These are phyloP conservation scores for Drosophila cognata DNA, from an alignment of 2,888 invertebrate species.

Conservation along the genomic window DNA sequence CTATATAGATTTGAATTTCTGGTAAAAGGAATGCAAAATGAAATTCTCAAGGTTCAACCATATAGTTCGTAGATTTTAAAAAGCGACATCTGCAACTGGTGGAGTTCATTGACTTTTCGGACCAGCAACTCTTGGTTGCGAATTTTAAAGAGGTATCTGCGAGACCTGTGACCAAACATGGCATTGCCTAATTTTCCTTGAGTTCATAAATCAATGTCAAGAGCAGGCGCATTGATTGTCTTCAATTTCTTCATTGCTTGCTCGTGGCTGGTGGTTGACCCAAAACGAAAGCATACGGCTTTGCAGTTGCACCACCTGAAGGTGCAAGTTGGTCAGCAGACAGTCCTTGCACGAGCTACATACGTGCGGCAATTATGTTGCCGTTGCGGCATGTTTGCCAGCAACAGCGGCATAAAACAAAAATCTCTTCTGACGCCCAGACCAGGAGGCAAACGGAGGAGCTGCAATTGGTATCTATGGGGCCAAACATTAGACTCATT, in stretches of 20 bases:
- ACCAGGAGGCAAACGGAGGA: constrained; percentile 14
- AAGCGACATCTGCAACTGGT: constrained; percentile 23
- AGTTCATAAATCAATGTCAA: constrained; percentile 84
- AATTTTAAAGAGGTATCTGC: constrained; percentile 37
- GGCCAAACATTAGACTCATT: constrained; percentile 70
- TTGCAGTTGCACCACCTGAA: constrained; percentile 34
- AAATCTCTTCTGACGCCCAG: constrained; percentile 39
- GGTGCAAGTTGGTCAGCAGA: constrained; percentile 42
- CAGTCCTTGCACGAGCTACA: constrained; percentile 46
- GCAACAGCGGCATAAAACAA: constrained; percentile 41
- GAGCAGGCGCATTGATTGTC: constrained; percentile 80
- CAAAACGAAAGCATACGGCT: constrained; percentile 36
- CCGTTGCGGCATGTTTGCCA: constrained; percentile 39
- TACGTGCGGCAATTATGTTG: constrained; percentile 78
- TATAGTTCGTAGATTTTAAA: constrained; percentile 7
- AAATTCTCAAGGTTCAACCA: constrained; percentile 4
- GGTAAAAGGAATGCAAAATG: background rate
- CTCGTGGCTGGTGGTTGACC: constrained; percentile 41
- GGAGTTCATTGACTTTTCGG: constrained; percentile 46
- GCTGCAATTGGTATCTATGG: constrained; percentile 29
- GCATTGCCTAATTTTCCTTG: constrained; percentile 82
- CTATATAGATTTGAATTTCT: background rate
- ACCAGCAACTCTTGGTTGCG: constrained; percentile 17
- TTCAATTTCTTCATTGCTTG: constrained; percentile 67
- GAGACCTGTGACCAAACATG: constrained; percentile 77